Evolutionary conservation across 1,140 invertebrate genomes (phyloP), one percentile per base, ranked within the genome.

Genomic region (Subanguina moxae): DNA sequence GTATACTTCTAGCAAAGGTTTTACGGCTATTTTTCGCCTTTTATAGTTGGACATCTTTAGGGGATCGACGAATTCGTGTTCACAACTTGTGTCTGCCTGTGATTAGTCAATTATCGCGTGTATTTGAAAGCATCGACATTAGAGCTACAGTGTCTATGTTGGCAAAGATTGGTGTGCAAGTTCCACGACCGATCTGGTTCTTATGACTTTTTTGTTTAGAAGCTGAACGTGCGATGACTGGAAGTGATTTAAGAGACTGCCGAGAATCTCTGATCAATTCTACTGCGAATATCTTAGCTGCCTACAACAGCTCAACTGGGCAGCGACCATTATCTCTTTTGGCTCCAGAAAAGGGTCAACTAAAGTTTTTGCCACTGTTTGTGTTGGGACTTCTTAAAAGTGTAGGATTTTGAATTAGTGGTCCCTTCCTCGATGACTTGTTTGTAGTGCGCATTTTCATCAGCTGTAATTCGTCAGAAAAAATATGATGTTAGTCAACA

Each of bases 1-100:
- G 0, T 99, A 98, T 78, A 98, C 96, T 0, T 96, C 93, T 25
- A 94, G 91, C 84, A 94, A 93, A 89, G 94, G 91, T 90, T 38
- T 11, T 38, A 7, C n/a, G 3, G 15, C 11, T n/a, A n/a, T n/a
- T n/a, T n/a, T n/a, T n/a, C n/a, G n/a, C 11, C 3, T 21, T 19
- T 52, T 52, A 25, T 52, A 52, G 3, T 7, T 1, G 17, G 3
- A 52, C 3, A 3, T 52, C 3, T 52, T 73, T 77, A 91, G 90
- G 92, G 45, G 95, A 99, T 85, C 86, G 96, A 70, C 86, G 94
- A 71, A 99, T 99, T 78, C 87, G 96, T 71, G 95, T 99, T 3
- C 95, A 99, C 83, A 98, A 94, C 0, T 82, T 98, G 25, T 94
- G 93, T 84, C 82, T 98, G 66, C 95, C 95, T 21, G 89, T 97